A percentile compares a stretch with the other conserved stretches of the same genome.
Evolutionary conservation across 2,797 vertebrate species (phyloP).

Genomic region (Aulostomus chinensis): DNA sequence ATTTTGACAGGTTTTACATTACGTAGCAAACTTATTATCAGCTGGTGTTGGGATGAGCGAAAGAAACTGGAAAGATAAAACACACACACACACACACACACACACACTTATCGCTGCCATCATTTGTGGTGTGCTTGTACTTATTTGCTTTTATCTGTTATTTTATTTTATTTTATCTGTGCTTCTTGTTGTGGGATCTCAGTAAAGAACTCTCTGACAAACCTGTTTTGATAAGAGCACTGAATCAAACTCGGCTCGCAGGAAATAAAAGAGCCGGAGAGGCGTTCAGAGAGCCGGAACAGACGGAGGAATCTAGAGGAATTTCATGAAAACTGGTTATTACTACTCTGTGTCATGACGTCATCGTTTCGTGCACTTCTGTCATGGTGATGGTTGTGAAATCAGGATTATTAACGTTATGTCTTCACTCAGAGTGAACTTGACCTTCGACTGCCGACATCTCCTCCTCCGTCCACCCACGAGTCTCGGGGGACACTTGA

Average conservation of each 20-base stretch:
- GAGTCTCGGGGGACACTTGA: too few species aligned
- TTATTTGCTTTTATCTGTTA: conserved; percentile 33
- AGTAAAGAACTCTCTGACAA: conserved; percentile 40
- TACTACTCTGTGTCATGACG: too few species aligned
- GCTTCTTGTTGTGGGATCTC: conserved; percentile 48
- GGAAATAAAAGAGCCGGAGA: not conserved
- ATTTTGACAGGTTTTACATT: conserved; percentile 7
- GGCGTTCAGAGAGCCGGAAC: not conserved
- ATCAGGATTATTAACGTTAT: too few species aligned
- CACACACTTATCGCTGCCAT: too few species aligned
- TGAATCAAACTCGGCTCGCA: conserved; percentile 17
- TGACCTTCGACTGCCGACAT: too few species aligned
- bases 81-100: too few species aligned
- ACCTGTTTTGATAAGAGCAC: conserved; percentile 53
- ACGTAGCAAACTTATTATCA: conserved; percentile 5
- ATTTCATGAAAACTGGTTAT: too few species aligned
- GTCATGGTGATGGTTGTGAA: too few species aligned
- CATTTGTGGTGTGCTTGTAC: conserved; percentile 28
- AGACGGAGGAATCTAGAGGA: too few species aligned
- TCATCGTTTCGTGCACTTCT: too few species aligned
- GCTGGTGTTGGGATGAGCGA: conserved; percentile 9
- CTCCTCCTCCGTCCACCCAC: too few species aligned
- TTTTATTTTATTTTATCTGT: conserved; percentile 30
- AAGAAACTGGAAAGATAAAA: not conserved
- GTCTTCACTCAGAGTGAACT: too few species aligned